Percentiles rank a stretch among this genome's conserved stretches.
These are phyloP conservation scores for Coregonus sp. DNA, from an alignment of 2,797 vertebrate species.

Conservation along the genomic window DNA sequence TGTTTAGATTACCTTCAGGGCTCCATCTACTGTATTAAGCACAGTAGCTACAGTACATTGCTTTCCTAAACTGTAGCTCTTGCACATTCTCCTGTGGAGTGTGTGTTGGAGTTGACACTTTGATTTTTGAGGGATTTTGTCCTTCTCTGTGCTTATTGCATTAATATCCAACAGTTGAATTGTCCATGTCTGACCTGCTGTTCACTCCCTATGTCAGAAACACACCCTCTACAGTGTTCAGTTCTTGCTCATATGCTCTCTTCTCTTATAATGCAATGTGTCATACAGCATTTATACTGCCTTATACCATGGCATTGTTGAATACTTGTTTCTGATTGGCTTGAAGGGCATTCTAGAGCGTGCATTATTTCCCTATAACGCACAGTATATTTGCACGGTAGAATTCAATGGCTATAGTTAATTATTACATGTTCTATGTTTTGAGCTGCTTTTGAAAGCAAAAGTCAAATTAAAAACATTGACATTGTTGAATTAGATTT, in stretches of 20 bases:
- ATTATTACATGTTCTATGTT: no score
- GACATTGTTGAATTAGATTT: no score
- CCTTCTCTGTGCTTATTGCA: conserved; percentile 25
- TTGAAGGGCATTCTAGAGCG: no score
- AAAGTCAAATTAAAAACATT: no score
- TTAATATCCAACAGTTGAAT: conserved; percentile 52
- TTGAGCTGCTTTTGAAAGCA: no score
- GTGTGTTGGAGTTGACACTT: neutral
- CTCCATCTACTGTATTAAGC: neutral
- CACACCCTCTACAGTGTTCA: neutral
- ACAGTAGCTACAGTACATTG: no score
- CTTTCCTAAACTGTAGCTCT: neutral
- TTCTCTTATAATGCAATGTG: neutral
- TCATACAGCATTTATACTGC: neutral
- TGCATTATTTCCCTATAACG: no score
- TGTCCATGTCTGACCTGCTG: conserved; percentile 51
- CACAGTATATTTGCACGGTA: no score
- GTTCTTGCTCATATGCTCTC: neutral
- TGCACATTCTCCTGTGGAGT: neutral
- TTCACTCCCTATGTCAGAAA: conserved; percentile 31
- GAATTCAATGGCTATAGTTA: no score
- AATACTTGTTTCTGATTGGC: no score
- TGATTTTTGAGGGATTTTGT: conserved; percentile 4
- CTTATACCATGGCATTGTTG: neutral
- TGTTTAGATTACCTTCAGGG: neutral